Base-by-base conservation (phyloP, 2,797 vertebrate species). In the Scyliorhinus canicula region DNA sequence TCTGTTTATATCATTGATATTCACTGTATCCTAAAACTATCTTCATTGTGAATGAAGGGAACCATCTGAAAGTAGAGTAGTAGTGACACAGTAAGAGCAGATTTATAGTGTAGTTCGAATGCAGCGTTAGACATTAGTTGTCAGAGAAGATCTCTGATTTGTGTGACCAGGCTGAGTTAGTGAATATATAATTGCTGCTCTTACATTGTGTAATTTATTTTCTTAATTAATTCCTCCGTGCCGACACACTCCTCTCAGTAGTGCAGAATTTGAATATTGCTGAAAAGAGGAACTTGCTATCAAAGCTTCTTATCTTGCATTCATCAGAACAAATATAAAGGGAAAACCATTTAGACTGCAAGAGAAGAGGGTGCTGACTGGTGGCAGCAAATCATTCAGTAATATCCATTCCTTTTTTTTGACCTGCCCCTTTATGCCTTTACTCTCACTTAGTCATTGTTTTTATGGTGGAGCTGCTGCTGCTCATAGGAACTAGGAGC, bases 21-120 rank as follows among this genome's bases (percentile, higher is more conserved):
- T 14, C 31, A 57, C 52, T 31, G 28, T 55, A n/a, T 57, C 31
- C 28, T 88, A 35, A 90, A 60, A 90, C 50, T 6, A 55, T n/a
- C 86, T 90, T 16, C 55, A 90, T 35, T 90, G 86, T 90, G 35
- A 90, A 90, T 90, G 35, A 57, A 90, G 6, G 40, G 86, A 90
- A 31, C 55, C 35, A 60, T 60, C 40, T 90, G 55, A n/a, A 90
- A 40, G 55, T 35, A 57, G 55, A 60, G 35, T 19, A n/a, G n/a
- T 55, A 40, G 55, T 90, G 55, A 5, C 52, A n/a, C 12, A 60
- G 8, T 40, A 60, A n/a, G 86, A 90, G 4, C 79, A 82, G 44
- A 19, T 47, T 82, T 24, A 82, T 82, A 82, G 19, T 82, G 21
- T 47, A 60, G 55, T 60, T 35, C 57, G 55, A 90, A 60, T n/a